Conservation (phyloP, 2,888 invertebrate genomes). For the Unio delphinus region DNA sequence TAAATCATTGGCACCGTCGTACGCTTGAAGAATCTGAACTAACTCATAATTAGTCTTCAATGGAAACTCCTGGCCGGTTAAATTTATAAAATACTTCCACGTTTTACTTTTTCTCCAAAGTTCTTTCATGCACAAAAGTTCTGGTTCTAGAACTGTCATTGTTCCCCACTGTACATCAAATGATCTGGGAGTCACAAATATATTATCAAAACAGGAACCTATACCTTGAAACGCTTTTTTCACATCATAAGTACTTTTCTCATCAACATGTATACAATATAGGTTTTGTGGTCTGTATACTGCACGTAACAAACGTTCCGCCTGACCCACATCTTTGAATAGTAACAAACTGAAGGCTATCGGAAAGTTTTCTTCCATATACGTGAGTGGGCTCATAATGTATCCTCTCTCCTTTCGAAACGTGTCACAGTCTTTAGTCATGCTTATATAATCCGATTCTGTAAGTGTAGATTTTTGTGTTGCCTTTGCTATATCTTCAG, state of each 20-base stretch:
- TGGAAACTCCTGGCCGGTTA: constrained; percentile 63
- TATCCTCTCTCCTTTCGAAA: constrained; percentile 30
- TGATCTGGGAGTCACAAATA: constrained; percentile 48
- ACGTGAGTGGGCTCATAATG: constrained; percentile 33
- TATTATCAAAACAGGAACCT: constrained; percentile 58
- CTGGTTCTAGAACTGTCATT: constrained; percentile 56
- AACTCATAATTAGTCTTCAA: constrained; percentile 62
- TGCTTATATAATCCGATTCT: constrained; percentile 5
- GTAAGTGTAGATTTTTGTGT: background rate
- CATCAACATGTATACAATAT: constrained; percentile 67
- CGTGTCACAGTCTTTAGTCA: constrained; percentile 20
- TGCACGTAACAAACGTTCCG: constrained; percentile 56
- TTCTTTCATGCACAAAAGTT: constrained; percentile 60
- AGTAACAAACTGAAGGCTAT: constrained; percentile 61
- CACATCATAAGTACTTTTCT: constrained; percentile 40
- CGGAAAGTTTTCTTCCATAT: constrained; percentile 52
- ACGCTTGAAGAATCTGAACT: constrained; percentile 54
- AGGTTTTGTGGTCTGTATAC: constrained; percentile 66
- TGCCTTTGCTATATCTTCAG: background rate
- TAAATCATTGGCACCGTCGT: constrained; percentile 62
- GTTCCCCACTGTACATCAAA: constrained; percentile 57
- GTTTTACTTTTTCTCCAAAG: constrained; percentile 30
- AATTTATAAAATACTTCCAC: constrained; percentile 66
- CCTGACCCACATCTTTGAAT: constrained; percentile 54
- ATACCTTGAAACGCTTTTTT: constrained; percentile 41